Evolutionary conservation across 2,113 vertebrate species (phyloP).

Genomic region (Mustelus asterias): DNA sequence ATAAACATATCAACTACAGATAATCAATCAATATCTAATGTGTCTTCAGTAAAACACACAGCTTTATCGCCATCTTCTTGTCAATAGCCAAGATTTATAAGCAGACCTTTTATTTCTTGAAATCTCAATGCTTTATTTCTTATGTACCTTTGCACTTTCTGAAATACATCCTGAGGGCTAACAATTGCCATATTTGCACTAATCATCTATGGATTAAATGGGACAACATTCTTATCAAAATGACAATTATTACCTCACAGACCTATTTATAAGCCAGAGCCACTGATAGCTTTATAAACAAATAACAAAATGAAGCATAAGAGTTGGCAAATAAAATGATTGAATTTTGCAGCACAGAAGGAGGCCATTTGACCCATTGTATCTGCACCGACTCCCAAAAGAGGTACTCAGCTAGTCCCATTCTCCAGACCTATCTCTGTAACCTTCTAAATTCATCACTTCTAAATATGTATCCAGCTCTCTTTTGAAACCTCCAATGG

Average conservation of each 20-base stretch:
- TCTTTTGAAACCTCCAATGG: too few species aligned
- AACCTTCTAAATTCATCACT: too few species aligned
- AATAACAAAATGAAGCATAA: neutral
- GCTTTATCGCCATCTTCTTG: neutral
- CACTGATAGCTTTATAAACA: neutral
- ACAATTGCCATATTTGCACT: neutral
- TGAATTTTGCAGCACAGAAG: too few species aligned
- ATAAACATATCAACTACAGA: too few species aligned
- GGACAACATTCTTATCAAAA: neutral
- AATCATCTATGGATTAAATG: neutral
- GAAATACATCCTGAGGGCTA: neutral
- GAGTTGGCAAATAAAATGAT: neutral
- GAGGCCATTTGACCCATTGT: too few species aligned
- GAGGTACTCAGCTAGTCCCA: too few species aligned
- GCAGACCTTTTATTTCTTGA: neutral
- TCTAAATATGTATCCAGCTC: too few species aligned
- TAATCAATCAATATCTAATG: too few species aligned
- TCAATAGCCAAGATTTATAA: neutral
- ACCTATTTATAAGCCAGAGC: neutral
- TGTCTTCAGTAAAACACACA: too few species aligned
- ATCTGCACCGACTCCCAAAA: too few species aligned
- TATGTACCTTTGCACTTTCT: neutral
- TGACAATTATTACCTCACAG: neutral
- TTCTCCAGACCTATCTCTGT: too few species aligned
- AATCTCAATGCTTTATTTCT: neutral